Evolutionary conservation across 2,888 invertebrate genomes (phyloP).

Genomic region (Lithophane socia): DNA sequence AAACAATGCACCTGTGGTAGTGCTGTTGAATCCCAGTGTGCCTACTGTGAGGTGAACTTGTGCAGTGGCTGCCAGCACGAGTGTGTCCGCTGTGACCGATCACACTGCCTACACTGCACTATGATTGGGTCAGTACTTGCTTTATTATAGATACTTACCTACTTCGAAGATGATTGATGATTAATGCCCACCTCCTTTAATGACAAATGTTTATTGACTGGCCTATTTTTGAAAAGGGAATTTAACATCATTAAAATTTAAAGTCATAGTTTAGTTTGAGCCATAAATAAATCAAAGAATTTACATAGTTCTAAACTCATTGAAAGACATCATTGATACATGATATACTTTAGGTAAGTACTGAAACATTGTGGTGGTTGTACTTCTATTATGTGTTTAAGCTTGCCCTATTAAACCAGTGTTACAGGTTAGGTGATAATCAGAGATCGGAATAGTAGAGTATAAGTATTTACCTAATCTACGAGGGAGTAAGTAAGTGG

Average conservation of each 20-base stretch:
- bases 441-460: too few relatives aligned
- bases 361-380: neutral
- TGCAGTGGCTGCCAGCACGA: constrained; percentile 75
- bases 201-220: constrained; percentile 2
- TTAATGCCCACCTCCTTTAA: neutral
- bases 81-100: constrained; percentile 74
- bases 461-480: too few relatives aligned
- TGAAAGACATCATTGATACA: neutral
- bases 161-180: neutral
- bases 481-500: too few relatives aligned
- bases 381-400: neutral
- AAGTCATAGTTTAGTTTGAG: too few relatives aligned
- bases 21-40: constrained; percentile 71
- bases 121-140: constrained; percentile 75
- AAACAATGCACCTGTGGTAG: constrained; percentile 73
- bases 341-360: neutral
- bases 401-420: neutral
- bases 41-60: constrained; percentile 80
- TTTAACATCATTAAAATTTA: too few relatives aligned
- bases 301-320: neutral
- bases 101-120: constrained; percentile 78
- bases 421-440: too few relatives aligned
- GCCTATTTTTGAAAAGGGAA: neutral
- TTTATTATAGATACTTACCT: neutral
- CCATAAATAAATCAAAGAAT: neutral